Evolutionary conservation across 2,888 invertebrate species (phyloP).

Genomic region (Lutraria lutraria): DNA sequence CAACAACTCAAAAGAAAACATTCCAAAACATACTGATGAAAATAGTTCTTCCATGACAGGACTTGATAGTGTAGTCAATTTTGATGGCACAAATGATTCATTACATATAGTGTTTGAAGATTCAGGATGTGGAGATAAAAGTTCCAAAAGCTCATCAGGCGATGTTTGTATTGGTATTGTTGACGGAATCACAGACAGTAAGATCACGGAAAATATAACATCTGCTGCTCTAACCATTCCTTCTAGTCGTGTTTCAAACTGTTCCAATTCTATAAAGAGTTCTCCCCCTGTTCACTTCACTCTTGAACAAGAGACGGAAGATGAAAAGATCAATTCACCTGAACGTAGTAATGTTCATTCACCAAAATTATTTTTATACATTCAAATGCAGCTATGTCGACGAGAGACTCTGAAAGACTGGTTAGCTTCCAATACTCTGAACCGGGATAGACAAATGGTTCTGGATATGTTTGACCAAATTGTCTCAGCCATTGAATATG

Average conservation of each 20-base stretch:
- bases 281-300: slow-evolving; percentile 54
- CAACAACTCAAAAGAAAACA: slow-evolving; percentile 50
- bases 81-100: slow-evolving; percentile 85
- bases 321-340: slow-evolving; percentile 8
- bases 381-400: slow-evolving; percentile 98
- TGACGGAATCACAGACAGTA: slow-evolving; percentile 28
- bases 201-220: neutral
- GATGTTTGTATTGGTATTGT: slow-evolving; percentile 61
- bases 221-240: slow-evolving; percentile 5
- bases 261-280: slow-evolving; percentile 47
- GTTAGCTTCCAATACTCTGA: slow-evolving; percentile 88
- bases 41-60: slow-evolving; percentile 27
- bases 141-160: slow-evolving; percentile 67
- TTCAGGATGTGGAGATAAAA: slow-evolving; percentile 82
- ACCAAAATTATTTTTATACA: slow-evolving; percentile 92
- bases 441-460: slow-evolving; percentile 78
- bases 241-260: slow-evolving; percentile 19
- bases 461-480: slow-evolving; percentile 90
- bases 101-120: slow-evolving; percentile 88
- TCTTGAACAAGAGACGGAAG: slow-evolving; percentile 49
- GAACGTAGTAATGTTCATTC: slow-evolving; percentile 2
- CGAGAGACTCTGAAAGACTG: slow-evolving; percentile 96
- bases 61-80: slow-evolving; percentile 21
- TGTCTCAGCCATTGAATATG: slow-evolving; percentile 97
- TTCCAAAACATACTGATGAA: slow-evolving; percentile 61